Evolutionary conservation across 2,113 vertebrate genomes (phyloP).

Genomic region (Xiphophorus hellerii): DNA sequence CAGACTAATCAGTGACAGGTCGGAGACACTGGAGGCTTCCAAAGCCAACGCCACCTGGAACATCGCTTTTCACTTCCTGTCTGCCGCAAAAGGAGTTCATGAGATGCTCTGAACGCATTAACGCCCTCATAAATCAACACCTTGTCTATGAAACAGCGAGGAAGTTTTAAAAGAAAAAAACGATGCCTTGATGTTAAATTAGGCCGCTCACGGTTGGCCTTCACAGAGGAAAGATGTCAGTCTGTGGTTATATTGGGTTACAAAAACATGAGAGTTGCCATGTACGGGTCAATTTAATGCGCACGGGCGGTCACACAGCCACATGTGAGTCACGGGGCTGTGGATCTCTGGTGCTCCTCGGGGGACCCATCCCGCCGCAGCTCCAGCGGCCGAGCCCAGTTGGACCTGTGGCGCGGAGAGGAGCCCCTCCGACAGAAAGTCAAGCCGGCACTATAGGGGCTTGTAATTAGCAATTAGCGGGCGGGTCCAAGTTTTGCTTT

Average conservation of each 20-base stretch:
- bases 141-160: conserved; percentile 38
- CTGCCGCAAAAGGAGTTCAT: conserved; percentile 39
- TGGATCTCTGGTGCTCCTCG: conserved; percentile 70
- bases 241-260: conserved; percentile 59
- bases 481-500: conserved; percentile 82
- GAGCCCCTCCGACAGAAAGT: conserved; percentile 80
- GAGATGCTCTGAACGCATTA: conserved; percentile 46
- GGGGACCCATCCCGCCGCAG: conserved; percentile 68
- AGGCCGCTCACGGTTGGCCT: conserved; percentile 34
- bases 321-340: conserved; percentile 70
- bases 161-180: conserved; percentile 22
- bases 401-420: conserved; percentile 75
- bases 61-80: conserved; percentile 64
- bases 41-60: conserved; percentile 64
- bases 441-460: conserved; percentile 80
- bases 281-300: conserved; percentile 71
- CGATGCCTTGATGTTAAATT: conserved; percentile 47
- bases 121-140: conserved; percentile 47
- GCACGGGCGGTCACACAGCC: conserved; percentile 64
- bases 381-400: conserved; percentile 59
- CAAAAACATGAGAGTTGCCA: conserved; percentile 67
- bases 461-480: conserved; percentile 87
- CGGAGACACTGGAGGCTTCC: conserved; percentile 52
- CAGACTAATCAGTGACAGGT: conserved; percentile 78
- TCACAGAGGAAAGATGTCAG: conserved; percentile 51